Evolutionary conservation across 1,140 invertebrate species (phyloP).

Genomic region (Monomorium pharaonis): DNA sequence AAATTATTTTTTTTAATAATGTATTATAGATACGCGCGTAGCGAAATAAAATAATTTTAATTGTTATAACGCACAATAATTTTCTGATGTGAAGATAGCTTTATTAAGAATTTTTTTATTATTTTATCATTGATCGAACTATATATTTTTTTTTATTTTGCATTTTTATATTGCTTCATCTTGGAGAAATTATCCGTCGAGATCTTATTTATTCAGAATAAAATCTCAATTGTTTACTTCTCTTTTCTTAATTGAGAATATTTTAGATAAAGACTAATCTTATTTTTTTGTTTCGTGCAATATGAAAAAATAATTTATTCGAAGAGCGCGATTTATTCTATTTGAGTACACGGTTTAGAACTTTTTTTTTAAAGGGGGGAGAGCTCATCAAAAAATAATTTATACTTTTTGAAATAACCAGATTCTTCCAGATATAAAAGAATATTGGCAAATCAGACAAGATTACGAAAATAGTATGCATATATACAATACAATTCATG

Average conservation of each 20-base stretch:
- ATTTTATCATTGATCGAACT: neutral
- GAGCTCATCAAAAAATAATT: neutral
- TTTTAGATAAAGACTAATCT: neutral
- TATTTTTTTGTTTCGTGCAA: neutral
- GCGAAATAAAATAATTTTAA: neutral
- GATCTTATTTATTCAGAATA: neutral
- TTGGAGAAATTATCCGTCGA: neutral
- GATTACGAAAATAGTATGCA: neutral
- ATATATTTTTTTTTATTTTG: neutral
- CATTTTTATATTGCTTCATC: neutral
- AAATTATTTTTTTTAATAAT: neutral
- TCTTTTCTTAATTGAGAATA: neutral
- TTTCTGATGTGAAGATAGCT: neutral
- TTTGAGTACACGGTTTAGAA: neutral
- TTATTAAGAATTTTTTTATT: neutral
- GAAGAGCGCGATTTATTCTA: neutral
- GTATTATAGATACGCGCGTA: neutral
- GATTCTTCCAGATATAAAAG: neutral
- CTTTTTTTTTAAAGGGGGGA: neutral
- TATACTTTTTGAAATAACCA: conserved; percentile 4
- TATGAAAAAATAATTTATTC: neutral
- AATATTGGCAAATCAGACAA: neutral
- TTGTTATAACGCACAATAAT: neutral
- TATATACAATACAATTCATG: neutral
- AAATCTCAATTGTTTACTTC: neutral